Evolutionary conservation across 2,113 vertebrate genomes (phyloP).

Genomic region (Pelecanoides urinatrix): DNA sequence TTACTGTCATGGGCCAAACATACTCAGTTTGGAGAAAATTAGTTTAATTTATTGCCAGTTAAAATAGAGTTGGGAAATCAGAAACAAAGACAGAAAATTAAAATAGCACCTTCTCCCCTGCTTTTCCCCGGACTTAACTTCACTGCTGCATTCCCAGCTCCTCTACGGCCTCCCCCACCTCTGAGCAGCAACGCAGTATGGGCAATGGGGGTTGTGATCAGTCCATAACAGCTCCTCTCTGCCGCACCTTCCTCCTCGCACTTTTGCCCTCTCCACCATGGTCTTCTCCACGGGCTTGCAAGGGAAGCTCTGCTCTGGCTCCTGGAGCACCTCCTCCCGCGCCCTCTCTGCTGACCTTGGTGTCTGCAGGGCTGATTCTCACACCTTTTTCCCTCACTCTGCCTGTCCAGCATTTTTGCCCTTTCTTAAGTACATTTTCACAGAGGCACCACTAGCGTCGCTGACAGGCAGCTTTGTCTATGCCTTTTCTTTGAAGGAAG

Average conservation of each 20-base stretch:
- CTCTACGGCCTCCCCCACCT: no score
- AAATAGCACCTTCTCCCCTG: neutral
- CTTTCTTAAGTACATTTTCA: neutral
- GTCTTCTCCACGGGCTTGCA: neutral
- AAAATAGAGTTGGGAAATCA: neutral
- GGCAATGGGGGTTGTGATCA: neutral
- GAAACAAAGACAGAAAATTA: neutral
- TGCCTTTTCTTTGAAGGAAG: neutral
- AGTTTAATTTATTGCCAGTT: neutral
- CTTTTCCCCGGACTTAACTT: neutral
- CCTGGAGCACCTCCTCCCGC: neutral
- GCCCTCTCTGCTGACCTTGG: neutral
- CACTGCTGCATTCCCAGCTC: neutral
- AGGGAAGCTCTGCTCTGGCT: neutral
- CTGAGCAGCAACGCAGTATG: neutral
- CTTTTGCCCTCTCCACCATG: neutral
- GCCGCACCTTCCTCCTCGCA: neutral
- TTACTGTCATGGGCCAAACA: neutral
- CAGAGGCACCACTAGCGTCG: fast-evolving
- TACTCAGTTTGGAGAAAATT: neutral
- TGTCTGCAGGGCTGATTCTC: neutral
- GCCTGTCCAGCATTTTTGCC: neutral
- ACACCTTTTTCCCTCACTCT: neutral
- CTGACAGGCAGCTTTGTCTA: neutral
- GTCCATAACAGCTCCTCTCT: neutral